A percentile compares a stretch with the other conserved stretches of the same genome.
phyloP scores from a whole-genome alignment of 2,888 invertebrate genomes.

The Cyrtodaria siliqua region DNA sequence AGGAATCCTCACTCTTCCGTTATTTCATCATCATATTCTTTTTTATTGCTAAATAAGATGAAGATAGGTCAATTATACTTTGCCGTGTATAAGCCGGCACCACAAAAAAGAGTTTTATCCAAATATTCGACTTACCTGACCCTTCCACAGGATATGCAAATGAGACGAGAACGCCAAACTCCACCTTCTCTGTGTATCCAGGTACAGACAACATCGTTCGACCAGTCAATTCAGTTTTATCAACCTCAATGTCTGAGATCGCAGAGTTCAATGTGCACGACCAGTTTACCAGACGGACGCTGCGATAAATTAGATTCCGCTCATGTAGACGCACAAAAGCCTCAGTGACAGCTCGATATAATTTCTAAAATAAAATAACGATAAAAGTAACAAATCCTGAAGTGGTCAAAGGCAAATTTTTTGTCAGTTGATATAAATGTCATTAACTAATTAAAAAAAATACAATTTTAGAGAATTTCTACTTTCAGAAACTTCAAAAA shows the following conservation, averaged over 20 bases:
- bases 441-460: too few relatives aligned
- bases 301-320: constrained; percentile 95
- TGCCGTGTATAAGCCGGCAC: too few relatives aligned
- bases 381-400: background rate
- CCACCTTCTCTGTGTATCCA: constrained; percentile 95
- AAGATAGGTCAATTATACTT: too few relatives aligned
- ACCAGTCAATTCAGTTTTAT: constrained; percentile 95
- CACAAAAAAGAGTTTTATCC: too few relatives aligned
- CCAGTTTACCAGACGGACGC: constrained; percentile 99
- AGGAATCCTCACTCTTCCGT: too few relatives aligned
- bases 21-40: too few relatives aligned
- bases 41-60: too few relatives aligned
- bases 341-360: constrained; percentile 92
- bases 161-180: constrained; percentile 96
- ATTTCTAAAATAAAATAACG: constrained; percentile 85
- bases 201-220: constrained; percentile 95
- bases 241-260: constrained; percentile 99
- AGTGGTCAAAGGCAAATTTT: too few relatives aligned
- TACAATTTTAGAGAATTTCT: too few relatives aligned
- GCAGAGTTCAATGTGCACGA: constrained; percentile 98
- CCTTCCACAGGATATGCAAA: constrained; percentile 96
- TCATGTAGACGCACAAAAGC: constrained; percentile 97
- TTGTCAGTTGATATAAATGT: too few relatives aligned
- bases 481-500: too few relatives aligned
- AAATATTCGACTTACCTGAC: constrained; percentile 85